Evolutionary conservation across 2,797 vertebrate species (phyloP).

Genomic region (Salarias fasciatus): DNA sequence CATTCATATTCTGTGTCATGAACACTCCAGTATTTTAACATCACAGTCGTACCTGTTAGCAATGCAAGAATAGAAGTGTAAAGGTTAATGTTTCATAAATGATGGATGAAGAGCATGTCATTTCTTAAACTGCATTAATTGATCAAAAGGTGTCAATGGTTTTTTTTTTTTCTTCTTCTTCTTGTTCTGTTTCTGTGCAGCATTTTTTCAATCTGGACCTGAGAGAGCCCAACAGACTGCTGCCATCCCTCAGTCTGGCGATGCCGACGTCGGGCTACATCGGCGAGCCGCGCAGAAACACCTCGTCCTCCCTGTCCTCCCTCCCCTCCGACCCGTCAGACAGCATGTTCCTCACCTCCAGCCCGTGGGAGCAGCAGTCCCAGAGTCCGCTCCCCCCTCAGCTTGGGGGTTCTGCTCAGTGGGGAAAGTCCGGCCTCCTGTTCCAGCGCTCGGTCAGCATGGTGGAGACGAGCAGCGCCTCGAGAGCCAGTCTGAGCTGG

Average conservation of each 20-base stretch:
- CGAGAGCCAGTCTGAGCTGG: slow-evolving; percentile 59
- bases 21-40: too few species aligned
- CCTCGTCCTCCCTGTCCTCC: slow-evolving; percentile 57
- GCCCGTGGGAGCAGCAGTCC: slow-evolving; percentile 59
- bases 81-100: too few species aligned
- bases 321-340: slow-evolving; percentile 55
- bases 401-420: slow-evolving; percentile 39
- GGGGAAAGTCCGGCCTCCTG: slow-evolving; percentile 62
- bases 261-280: slow-evolving; percentile 58
- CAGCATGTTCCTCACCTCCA: slow-evolving; percentile 42
- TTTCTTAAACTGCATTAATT: too few species aligned
- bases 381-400: slow-evolving; percentile 50
- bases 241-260: slow-evolving; percentile 42
- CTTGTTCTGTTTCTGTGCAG: slow-evolving; percentile 37
- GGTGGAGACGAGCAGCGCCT: slow-evolving; percentile 67
- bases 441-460: slow-evolving; percentile 76
- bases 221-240: slow-evolving; percentile 51
- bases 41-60: too few species aligned
- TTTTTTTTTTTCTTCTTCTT: slow-evolving; percentile 3
- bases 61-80: too few species aligned
- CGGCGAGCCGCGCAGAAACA: slow-evolving; percentile 39
- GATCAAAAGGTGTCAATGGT: too few species aligned
- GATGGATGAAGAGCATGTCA: too few species aligned
- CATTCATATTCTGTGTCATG: too few species aligned
- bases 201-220: slow-evolving; percentile 70